These are phyloP conservation scores for Philopotamus ludificatus DNA, from an alignment of 1,140 invertebrate genomes.

Conservation along the genomic window DNA sequence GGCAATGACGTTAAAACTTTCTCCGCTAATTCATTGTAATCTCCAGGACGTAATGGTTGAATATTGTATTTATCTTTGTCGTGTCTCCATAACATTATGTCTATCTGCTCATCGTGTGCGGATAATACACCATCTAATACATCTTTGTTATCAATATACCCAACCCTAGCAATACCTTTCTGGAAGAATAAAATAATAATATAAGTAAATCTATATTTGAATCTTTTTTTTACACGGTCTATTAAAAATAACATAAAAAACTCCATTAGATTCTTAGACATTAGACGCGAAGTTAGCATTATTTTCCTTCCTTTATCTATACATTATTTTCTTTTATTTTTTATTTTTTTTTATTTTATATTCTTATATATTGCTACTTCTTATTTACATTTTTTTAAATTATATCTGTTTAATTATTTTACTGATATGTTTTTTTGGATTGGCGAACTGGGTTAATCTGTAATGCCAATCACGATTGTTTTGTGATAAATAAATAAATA, in stretches of 20 bases:
- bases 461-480: too few species aligned
- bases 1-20: constrained; percentile 60
- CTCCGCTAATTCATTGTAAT: constrained; percentile 57
- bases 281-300: too few species aligned
- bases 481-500: too few species aligned
- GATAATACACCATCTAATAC: constrained; percentile 53
- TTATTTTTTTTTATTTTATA: too few species aligned
- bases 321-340: too few species aligned
- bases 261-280: background rate
- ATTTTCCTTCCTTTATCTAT: too few species aligned
- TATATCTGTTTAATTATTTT: too few species aligned
- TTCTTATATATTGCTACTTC: too few species aligned
- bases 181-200: constrained; percentile 42
- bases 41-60: constrained; percentile 46
- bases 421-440: too few species aligned
- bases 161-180: constrained; percentile 61
- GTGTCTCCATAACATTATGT: constrained; percentile 53
- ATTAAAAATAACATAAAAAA: background rate
- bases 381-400: too few species aligned
- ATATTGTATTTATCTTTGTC: constrained; percentile 44
- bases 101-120: constrained; percentile 34
- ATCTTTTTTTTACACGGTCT: too few species aligned
- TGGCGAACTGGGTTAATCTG: too few species aligned
- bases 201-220: background rate
- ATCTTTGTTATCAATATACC: constrained; percentile 48